These are phyloP conservation scores for Argyrosomus japonicus DNA, from an alignment of 2,113 vertebrate species.

Conservation along the genomic window DNA sequence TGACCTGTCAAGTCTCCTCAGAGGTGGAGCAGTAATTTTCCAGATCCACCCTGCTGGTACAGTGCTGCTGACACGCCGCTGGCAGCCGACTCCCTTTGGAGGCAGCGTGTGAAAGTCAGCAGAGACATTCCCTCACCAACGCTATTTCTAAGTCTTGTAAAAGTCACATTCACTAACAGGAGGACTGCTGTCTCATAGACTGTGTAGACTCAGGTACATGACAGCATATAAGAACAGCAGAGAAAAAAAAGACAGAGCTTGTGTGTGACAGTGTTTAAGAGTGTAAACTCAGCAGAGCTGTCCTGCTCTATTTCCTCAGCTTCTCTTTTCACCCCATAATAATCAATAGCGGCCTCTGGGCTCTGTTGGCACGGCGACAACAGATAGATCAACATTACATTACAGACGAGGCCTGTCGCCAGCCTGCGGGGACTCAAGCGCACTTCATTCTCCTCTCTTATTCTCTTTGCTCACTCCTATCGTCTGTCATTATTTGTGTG, in stretches of 20 bases:
- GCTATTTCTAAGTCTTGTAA: slow-evolving; percentile 17
- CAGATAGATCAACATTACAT: slow-evolving; percentile 75
- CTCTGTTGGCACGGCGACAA: slow-evolving; percentile 62
- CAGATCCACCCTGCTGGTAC: slow-evolving; percentile 41
- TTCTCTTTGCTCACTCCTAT: slow-evolving; percentile 24
- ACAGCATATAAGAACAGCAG: slow-evolving; percentile 12
- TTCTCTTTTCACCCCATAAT: slow-evolving; percentile 65
- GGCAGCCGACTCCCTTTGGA: slow-evolving; percentile 52
- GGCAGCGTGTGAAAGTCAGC: slow-evolving; percentile 60
- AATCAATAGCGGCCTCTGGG: slow-evolving; percentile 61
- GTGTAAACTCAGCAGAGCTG: slow-evolving; percentile 76
- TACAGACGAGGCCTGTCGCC: slow-evolving; percentile 69
- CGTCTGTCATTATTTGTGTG: slow-evolving; percentile 25
- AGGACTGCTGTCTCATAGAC: slow-evolving; percentile 13
- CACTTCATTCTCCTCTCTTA: slow-evolving; percentile 40
- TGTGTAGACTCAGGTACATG: slow-evolving; percentile 38
- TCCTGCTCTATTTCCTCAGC: slow-evolving; percentile 66
- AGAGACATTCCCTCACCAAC: slow-evolving; percentile 17
- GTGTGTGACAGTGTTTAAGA: slow-evolving; percentile 48
- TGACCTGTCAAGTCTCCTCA: slow-evolving; percentile 46
- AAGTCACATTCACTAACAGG: slow-evolving; percentile 46
- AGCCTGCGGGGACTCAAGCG: slow-evolving; percentile 50
- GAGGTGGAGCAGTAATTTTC: slow-evolving; percentile 50
- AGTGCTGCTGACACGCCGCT: slow-evolving; percentile 69
- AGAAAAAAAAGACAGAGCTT: slow-evolving; percentile 6